Evolutionary conservation across 2,113 vertebrate genomes (phyloP).

Genomic region (Cranoglanis bouderius): DNA sequence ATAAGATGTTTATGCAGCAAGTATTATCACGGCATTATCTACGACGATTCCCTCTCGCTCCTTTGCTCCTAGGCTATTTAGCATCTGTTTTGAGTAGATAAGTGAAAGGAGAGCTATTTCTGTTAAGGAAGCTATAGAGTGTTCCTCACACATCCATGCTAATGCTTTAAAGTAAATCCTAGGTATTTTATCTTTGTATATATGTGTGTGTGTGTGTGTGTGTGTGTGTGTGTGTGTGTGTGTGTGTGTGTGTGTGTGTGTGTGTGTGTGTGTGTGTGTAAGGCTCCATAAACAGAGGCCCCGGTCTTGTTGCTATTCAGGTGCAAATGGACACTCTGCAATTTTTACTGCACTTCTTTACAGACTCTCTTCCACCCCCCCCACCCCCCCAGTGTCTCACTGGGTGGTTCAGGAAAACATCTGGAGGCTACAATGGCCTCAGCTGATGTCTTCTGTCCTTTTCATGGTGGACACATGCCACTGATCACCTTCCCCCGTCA

Average conservation of each 20-base stretch:
- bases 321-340: constrained; percentile 47
- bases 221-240: not conserved
- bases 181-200: constrained; percentile 23
- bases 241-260: constrained; percentile 27
- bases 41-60: not conserved
- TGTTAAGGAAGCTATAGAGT: not conserved
- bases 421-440: constrained; percentile 43
- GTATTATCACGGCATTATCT: not conserved
- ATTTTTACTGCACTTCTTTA: constrained; percentile 46
- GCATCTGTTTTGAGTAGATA: constrained; percentile 31
- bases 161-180: constrained; percentile 19
- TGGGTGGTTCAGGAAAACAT: constrained; percentile 52
- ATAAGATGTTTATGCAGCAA: not conserved
- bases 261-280: not conserved
- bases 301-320: constrained; percentile 26
- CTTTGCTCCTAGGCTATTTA: not conserved
- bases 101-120: constrained; percentile 20
- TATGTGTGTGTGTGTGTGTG: constrained; percentile 23
- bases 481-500: not conserved
- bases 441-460: constrained; percentile 30
- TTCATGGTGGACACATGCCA: constrained; percentile 37
- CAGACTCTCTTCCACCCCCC: constrained; percentile 20
- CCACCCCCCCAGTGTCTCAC: constrained; percentile 32
- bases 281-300: constrained; percentile 16
- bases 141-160: constrained; percentile 23